phyloP scores from a whole-genome alignment of 2,113 vertebrate genomes.

The Grammomys surdaster region DNA sequence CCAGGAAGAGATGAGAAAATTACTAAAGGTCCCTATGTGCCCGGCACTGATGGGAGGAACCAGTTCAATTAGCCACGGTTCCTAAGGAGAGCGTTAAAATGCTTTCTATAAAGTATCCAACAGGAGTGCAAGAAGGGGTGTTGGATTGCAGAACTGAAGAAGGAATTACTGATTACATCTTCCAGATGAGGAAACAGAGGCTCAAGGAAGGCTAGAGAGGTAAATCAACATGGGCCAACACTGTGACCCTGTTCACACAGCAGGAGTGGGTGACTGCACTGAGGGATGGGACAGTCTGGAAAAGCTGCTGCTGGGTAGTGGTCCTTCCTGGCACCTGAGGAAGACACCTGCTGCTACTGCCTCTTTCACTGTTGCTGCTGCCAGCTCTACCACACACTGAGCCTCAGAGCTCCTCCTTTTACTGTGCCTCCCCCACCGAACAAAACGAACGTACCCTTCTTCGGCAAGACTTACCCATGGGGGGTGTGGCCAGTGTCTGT shows the following conservation, averaged over 20 bases:
- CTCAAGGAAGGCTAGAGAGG: neutral
- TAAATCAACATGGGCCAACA: neutral
- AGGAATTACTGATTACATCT: neutral
- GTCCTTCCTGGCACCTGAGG: neutral
- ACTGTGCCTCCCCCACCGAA: neutral
- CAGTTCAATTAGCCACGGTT: slow-evolving; percentile 37
- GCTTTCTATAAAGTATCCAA: neutral
- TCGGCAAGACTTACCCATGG: slow-evolving; percentile 93
- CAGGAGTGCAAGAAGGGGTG: neutral
- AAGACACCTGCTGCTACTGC: neutral
- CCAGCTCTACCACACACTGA: fast-evolving
- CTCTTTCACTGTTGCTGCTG: neutral
- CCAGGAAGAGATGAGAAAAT: slow-evolving; percentile 12
- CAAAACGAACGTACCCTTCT: neutral
- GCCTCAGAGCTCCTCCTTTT: neutral
- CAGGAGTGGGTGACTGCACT: neutral
- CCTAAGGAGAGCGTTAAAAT: neutral
- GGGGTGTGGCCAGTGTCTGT: slow-evolving; percentile 96
- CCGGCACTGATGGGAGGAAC: neutral
- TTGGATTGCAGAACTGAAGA: neutral
- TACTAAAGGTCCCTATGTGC: neutral
- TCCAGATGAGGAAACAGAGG: slow-evolving; percentile 3
- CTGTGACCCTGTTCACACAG: neutral
- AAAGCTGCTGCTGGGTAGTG: neutral
- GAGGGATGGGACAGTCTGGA: neutral